Evolutionary conservation across 2,113 vertebrate species (phyloP), one percentile per base, ranked within the genome.

Genomic region (Hypocryptadius cinnamomeus): DNA sequence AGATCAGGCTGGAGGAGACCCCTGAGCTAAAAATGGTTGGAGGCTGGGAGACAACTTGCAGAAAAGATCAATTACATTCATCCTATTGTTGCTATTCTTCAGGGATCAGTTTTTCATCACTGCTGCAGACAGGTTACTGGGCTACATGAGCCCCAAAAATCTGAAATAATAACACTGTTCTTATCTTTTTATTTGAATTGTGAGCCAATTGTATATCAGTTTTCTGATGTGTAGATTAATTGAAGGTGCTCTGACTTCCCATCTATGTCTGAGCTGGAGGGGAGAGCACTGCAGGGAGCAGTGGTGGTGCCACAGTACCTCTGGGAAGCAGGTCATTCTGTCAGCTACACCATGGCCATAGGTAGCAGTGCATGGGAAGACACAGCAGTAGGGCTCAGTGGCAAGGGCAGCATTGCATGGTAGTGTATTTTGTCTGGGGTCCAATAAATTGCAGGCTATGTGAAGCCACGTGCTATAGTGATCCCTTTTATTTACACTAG

Each of bases 271-370:
- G 89, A 84, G n/a, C 23, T 61, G 45, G 31, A 69, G 44, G 18
- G 27, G 24, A 63, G 28, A 73, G 45, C 28, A 4, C 22, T 65
- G 68, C 71, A 72, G 45, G 42, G 54, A 77, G 44, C 31, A 37
- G 25, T 12, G 50, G 25, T 12, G 50, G 42, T 61, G 27, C 50
- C 25, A n/a, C 25, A 57, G 50, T 9, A 19, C 17, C 39, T 19
- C 7, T n/a, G 45, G n/a, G 66, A 68, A 50, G 25, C 2, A 40
- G n/a, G 60, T 73, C 0, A 0, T 18, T 77, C 40, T 51, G 50
- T n/a, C 68, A 27, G 22, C 45, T 48, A 4, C 48, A 9, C 39
- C 33, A 31, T 10, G 25, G 54, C 59, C 63, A 1, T 24, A 45
- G 64, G 54, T 42, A 20, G 31, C 33, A 60, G 37, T 40, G 31